A percentile compares a stretch with the other conserved stretches of the same genome.
Evolutionary conservation across 2,113 vertebrate species (phyloP).

Genomic region (Gymnobelideus leadbeateri): DNA sequence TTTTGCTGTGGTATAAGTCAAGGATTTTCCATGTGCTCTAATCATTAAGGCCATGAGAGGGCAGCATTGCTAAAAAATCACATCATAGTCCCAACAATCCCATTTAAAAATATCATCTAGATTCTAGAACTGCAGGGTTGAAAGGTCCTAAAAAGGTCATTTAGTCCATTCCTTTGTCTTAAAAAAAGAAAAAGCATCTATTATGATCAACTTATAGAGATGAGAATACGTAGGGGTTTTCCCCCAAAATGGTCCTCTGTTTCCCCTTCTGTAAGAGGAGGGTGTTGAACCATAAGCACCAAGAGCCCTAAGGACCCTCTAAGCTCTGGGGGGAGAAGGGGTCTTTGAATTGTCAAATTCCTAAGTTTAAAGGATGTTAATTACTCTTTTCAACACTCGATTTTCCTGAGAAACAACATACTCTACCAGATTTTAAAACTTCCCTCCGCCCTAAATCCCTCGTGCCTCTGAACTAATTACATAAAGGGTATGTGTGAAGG

Average conservation of each 20-base stretch:
- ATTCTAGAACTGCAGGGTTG: neutral
- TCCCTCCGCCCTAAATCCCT: neutral
- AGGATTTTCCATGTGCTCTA: neutral
- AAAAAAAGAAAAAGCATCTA: neutral
- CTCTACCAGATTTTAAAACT: neutral
- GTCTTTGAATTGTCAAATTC: neutral
- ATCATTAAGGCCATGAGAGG: constrained; percentile 77
- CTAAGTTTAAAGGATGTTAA: neutral
- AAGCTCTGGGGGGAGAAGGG: neutral
- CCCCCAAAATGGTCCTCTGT: neutral
- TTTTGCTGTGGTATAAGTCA: neutral
- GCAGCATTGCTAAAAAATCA: constrained; percentile 74
- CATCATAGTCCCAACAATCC: neutral
- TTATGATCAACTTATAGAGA: no score
- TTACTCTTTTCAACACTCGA: neutral
- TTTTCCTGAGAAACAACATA: neutral
- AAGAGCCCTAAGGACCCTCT: neutral
- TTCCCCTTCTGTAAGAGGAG: neutral
- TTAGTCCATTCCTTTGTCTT: neutral
- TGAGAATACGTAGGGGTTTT: neutral
- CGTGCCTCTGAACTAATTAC: neutral
- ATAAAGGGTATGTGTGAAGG: neutral
- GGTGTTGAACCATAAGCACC: neutral
- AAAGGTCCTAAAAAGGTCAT: neutral
- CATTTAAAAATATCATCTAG: neutral